Evolutionary conservation across 2,797 vertebrate genomes (phyloP).

Genomic region (Eutrigla gurnardus): DNA sequence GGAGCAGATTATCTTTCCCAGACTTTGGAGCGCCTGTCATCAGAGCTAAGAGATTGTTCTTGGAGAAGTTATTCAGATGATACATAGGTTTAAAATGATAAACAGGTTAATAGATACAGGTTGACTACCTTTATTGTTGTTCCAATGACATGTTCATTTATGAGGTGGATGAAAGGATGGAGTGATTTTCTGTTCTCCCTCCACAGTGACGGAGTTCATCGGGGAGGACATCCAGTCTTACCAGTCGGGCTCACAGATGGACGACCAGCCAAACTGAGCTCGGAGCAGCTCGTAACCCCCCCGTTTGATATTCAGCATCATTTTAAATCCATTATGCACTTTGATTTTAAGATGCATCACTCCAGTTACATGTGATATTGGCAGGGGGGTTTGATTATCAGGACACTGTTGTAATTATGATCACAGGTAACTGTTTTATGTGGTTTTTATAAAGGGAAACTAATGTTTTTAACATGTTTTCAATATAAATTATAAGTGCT

Average conservation of each 20-base stretch:
- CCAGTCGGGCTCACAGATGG: conserved; percentile 81
- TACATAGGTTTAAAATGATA: background rate
- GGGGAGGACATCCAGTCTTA: conserved; percentile 91
- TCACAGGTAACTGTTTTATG: conserved; percentile 68
- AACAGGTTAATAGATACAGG: too few relatives aligned
- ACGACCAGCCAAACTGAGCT: conserved; percentile 83
- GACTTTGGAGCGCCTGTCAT: background rate
- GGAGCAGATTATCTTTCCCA: background rate
- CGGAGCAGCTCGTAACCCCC: conserved; percentile 32
- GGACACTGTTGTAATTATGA: conserved; percentile 76
- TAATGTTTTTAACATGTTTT: conserved; percentile 83
- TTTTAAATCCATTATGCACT: conserved; percentile 62
- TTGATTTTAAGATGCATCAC: conserved; percentile 55
- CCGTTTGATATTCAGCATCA: conserved; percentile 49
- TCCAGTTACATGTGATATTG: conserved; percentile 50
- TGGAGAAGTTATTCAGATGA: background rate
- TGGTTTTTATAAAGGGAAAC: conserved; percentile 81
- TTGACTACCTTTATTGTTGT: background rate
- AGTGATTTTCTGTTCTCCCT: conserved; percentile 36
- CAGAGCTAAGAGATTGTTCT: background rate
- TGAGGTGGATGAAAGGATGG: background rate
- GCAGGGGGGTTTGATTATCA: conserved; percentile 48
- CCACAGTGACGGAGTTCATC: conserved; percentile 92
- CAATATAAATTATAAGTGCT: conserved; percentile 85
- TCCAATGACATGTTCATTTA: background rate